Conservation (phyloP, 1,140 invertebrate genomes). For the Maconellicoccus hirsutus region DNA sequence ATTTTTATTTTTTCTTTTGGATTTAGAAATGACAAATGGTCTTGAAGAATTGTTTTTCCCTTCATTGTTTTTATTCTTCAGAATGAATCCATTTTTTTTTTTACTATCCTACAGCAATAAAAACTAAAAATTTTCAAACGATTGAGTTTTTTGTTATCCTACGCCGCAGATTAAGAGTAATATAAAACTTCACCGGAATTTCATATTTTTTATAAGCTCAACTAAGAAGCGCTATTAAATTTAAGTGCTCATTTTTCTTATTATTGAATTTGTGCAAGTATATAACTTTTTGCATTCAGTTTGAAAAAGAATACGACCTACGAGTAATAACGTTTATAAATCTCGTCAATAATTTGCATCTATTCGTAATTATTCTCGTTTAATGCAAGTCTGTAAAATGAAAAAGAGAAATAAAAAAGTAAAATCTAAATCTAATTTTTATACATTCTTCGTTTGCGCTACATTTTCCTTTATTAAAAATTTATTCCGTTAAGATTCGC, state of each 20-base stretch:
- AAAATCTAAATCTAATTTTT: too few species aligned
- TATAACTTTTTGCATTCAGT: too few species aligned
- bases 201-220: background rate
- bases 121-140: background rate
- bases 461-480: background rate
- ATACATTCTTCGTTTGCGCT: too few species aligned
- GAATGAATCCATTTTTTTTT: constrained; percentile 10
- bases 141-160: background rate
- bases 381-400: too few species aligned
- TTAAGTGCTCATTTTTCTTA: too few species aligned
- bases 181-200: background rate
- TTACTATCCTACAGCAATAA: background rate
- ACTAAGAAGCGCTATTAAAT: background rate
- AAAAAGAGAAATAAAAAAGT: background rate
- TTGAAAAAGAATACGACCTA: too few species aligned
- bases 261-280: too few species aligned
- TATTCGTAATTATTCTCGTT: too few species aligned
- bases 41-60: constrained; percentile 4
- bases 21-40: background rate
- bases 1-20: background rate
- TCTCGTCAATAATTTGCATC: too few species aligned
- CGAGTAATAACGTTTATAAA: too few species aligned
- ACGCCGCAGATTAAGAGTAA: background rate
- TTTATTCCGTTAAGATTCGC: background rate
- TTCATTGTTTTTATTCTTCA: background rate